Conservation (phyloP, 2,888 invertebrate species). For the Ophion ventricosus region DNA sequence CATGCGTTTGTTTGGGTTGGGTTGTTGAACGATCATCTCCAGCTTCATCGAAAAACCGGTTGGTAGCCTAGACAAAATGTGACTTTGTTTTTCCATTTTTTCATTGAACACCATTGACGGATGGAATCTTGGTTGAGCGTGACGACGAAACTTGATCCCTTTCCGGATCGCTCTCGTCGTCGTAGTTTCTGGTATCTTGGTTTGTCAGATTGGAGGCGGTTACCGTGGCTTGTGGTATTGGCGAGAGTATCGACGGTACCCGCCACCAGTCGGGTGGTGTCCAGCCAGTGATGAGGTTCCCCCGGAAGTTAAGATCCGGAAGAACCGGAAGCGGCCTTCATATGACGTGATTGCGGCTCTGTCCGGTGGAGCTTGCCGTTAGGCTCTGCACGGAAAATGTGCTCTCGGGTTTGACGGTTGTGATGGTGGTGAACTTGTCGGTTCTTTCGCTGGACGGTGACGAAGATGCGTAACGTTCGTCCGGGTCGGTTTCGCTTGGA, state of each 20-base stretch:
- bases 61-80: background rate
- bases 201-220: constrained; percentile 71
- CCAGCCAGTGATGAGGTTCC: constrained; percentile 84
- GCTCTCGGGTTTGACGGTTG: constrained; percentile 71
- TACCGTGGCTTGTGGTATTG: constrained; percentile 77
- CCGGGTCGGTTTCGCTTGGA: constrained; percentile 75
- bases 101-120: constrained; percentile 72
- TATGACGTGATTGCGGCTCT: constrained; percentile 87
- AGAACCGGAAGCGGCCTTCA: constrained; percentile 94
- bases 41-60: background rate
- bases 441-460: constrained; percentile 72
- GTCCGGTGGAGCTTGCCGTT: constrained; percentile 79
- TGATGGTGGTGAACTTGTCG: constrained; percentile 57
- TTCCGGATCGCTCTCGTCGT: constrained; percentile 65
- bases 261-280: constrained; percentile 83
- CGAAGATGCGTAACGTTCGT: constrained; percentile 75
- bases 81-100: background rate
- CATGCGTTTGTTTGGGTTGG: no score
- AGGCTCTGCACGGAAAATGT: constrained; percentile 81
- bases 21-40: no score
- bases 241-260: constrained; percentile 79
- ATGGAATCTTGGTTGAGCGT: constrained; percentile 68
- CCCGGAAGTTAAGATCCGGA: constrained; percentile 86
- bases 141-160: constrained; percentile 38
- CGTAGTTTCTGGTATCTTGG: constrained; percentile 58